phyloP scores from a whole-genome alignment of 2,888 invertebrate species.

The Reticulitermes lucifugus region DNA sequence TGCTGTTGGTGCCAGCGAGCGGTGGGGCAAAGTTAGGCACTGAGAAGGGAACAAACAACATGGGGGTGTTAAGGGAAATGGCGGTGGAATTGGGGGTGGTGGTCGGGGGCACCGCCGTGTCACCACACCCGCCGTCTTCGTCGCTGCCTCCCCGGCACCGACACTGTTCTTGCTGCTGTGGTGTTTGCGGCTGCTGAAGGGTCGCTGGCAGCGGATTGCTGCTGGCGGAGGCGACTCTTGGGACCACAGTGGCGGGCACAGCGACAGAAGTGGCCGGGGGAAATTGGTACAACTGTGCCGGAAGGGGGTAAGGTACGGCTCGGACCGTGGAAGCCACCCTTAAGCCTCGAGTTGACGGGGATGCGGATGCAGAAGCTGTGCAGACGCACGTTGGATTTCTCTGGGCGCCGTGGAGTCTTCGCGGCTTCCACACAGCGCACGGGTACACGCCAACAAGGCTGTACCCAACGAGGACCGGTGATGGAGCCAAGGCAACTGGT shows the following conservation, averaged over 20 bases:
- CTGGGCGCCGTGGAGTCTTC: constrained; percentile 36
- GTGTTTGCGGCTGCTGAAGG: constrained; percentile 15
- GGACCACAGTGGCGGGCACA: constrained; percentile 45
- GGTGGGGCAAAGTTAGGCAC: constrained; percentile 64
- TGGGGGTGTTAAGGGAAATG: constrained; percentile 58
- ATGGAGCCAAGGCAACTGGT: constrained; percentile 53
- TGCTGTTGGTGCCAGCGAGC: constrained; percentile 58
- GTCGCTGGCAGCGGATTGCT: constrained; percentile 46
- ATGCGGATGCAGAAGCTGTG: constrained; percentile 21
- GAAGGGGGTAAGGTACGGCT: constrained; percentile 57
- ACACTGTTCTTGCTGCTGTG: constrained; percentile 46
- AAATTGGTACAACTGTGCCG: constrained; percentile 50
- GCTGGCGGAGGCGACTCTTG: constrained; percentile 46
- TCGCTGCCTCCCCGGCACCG: constrained; percentile 50
- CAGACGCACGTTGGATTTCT: constrained; percentile 30
- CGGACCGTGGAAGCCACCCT: constrained; percentile 58
- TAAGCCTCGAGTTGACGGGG: constrained; percentile 48
- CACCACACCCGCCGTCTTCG: constrained; percentile 48
- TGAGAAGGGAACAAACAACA: constrained; percentile 66
- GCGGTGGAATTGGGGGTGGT: constrained; percentile 49
- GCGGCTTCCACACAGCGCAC: constrained; percentile 67
- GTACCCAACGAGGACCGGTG: constrained; percentile 62
- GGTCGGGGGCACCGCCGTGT: constrained; percentile 52
- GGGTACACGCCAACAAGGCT: constrained; percentile 69
- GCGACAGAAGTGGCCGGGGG: constrained; percentile 46